Percentiles rank a stretch among this genome's conserved stretches.
Evolutionary conservation across 2,113 vertebrate genomes (phyloP).

Genomic region (Deroptyus accipitrinus): DNA sequence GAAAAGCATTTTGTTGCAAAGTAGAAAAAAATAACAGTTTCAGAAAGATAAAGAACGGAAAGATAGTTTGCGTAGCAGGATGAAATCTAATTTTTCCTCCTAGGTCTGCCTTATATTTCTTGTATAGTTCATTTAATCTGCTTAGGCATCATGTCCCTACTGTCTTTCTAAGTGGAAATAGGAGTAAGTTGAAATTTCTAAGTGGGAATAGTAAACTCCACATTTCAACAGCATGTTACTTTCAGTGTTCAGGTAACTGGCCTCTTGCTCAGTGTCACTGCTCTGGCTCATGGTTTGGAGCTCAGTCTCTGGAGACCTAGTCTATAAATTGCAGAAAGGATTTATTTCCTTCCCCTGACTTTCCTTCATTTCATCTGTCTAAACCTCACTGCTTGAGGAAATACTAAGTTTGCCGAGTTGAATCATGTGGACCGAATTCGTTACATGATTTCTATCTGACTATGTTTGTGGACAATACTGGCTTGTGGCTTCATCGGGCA

Average conservation of each 20-base stretch:
- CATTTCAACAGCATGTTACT: not conserved
- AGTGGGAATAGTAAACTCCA: not conserved
- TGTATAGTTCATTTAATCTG: not conserved
- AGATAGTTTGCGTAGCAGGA: not conserved
- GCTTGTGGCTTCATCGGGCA: conserved; percentile 89
- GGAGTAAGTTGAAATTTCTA: not conserved
- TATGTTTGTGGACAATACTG: conserved; percentile 79
- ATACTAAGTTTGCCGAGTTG: not conserved
- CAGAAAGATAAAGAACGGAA: not conserved
- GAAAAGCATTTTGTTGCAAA: not conserved
- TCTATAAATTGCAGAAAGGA: not conserved
- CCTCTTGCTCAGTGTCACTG: not conserved
- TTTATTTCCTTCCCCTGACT: not conserved
- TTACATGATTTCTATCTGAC: not conserved
- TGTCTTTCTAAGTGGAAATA: not conserved
- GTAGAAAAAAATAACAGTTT: not conserved
- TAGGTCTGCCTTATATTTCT: not conserved
- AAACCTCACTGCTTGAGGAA: not conserved
- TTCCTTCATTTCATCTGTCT: not conserved
- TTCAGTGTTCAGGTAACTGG: not conserved
- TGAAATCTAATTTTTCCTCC: not conserved
- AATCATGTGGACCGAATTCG: not conserved
- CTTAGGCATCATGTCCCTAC: not conserved
- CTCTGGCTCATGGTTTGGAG: not conserved
- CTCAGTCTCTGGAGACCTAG: not conserved